phyloP scores from a whole-genome alignment of 2,797 vertebrate genomes.

The Cercopithecus neglectus region DNA sequence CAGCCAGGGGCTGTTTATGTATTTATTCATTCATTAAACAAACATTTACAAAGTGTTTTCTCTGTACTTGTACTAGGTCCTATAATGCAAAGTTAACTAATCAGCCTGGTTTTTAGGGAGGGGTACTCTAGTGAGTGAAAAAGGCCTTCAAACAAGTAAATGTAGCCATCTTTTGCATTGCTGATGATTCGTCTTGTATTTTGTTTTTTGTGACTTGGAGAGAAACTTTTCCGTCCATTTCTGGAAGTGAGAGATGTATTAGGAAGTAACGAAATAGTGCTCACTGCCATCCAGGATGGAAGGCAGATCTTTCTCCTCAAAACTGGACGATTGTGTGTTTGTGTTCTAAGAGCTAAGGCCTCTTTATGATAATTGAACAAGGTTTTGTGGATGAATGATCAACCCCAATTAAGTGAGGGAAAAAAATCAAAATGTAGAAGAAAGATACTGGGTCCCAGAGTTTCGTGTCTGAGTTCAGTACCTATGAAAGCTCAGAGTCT shows the following conservation, averaged over 20 bases:
- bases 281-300: not conserved
- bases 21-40: not conserved
- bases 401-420: not conserved
- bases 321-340: not conserved
- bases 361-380: not conserved
- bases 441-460: not conserved
- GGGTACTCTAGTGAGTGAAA: not conserved
- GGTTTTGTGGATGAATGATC: not conserved
- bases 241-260: not conserved
- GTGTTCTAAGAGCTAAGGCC: not conserved
- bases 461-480: not conserved
- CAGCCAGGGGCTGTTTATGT: not conserved
- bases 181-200: not conserved
- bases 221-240: not conserved
- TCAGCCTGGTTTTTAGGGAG: not conserved
- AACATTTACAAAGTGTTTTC: not conserved
- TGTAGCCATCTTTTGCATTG: not conserved
- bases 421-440: not conserved
- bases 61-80: not conserved
- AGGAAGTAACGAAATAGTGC: not conserved
- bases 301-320: not conserved
- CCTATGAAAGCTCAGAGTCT: not conserved
- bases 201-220: not conserved
- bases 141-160: not conserved
- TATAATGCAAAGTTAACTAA: not conserved